Conservation (phyloP, 2,797 vertebrate species). For the Acipenser oxyrinchus region DNA sequence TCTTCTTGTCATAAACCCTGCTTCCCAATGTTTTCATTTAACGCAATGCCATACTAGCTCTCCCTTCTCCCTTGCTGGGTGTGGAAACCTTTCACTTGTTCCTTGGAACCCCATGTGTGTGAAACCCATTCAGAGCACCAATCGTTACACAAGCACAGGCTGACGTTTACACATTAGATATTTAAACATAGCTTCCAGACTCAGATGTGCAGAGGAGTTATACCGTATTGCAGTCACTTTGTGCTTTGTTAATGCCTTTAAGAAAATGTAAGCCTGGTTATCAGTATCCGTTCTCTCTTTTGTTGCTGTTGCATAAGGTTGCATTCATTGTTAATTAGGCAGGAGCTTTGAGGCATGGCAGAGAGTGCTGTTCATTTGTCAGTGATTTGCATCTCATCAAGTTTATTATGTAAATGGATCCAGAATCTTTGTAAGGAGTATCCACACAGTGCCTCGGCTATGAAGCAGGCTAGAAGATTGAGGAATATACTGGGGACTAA, state of each 20-base stretch:
- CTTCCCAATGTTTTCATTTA: no score
- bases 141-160: background rate
- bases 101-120: no score
- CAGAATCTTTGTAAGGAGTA: no score
- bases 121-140: no score
- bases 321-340: constrained; percentile 17
- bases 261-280: background rate
- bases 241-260: background rate
- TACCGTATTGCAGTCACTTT: background rate
- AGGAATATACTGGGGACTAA: no score
- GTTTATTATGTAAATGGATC: no score
- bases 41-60: no score
- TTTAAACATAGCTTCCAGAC: background rate
- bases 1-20: no score
- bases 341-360: constrained; percentile 10
- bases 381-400: constrained; percentile 10
- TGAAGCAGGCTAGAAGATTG: no score
- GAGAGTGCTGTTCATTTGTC: constrained; percentile 18
- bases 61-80: no score
- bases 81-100: no score
- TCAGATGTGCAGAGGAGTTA: background rate
- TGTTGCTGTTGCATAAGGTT: constrained; percentile 20
- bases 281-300: background rate
- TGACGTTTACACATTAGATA: background rate
- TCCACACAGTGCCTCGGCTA: no score